Conservation (phyloP, 2,113 vertebrate genomes). For the Corythaixoides concolor region DNA sequence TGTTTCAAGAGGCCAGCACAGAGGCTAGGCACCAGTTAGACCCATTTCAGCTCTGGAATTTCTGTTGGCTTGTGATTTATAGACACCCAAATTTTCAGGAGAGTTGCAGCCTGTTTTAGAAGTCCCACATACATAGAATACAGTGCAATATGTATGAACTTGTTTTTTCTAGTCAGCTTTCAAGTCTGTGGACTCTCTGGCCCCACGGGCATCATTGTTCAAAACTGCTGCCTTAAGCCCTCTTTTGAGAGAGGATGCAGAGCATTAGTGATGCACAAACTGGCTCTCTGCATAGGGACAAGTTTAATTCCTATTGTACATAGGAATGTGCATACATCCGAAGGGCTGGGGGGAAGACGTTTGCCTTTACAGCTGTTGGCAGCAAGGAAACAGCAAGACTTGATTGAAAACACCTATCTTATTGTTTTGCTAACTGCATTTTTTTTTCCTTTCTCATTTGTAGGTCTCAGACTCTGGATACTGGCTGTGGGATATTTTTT, state of each 20-base stretch:
- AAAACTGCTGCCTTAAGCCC: not conserved
- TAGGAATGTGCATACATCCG: not conserved
- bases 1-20: not conserved
- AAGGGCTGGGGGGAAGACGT: not conserved
- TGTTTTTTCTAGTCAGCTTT: not conserved
- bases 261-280: not conserved
- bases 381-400: constrained; percentile 18
- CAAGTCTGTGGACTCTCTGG: not conserved
- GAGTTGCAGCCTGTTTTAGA: not conserved
- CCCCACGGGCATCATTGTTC: not conserved
- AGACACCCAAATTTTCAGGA: not conserved
- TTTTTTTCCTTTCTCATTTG: constrained; percentile 53
- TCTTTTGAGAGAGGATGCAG: not conserved
- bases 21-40: not conserved
- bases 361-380: constrained; percentile 42
- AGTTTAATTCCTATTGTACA: not conserved
- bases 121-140: not conserved
- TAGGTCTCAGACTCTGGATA: constrained; percentile 72
- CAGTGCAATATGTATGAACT: fast-evolving
- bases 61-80: not conserved
- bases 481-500: constrained; percentile 40
- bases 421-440: constrained; percentile 6
- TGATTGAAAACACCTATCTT: not conserved
- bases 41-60: not conserved
- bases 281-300: not conserved